A percentile compares a stretch with the other conserved stretches of the same genome.
These are phyloP conservation scores for Ladona fulva DNA, from an alignment of 1,140 invertebrate species.

Conservation along the genomic window DNA sequence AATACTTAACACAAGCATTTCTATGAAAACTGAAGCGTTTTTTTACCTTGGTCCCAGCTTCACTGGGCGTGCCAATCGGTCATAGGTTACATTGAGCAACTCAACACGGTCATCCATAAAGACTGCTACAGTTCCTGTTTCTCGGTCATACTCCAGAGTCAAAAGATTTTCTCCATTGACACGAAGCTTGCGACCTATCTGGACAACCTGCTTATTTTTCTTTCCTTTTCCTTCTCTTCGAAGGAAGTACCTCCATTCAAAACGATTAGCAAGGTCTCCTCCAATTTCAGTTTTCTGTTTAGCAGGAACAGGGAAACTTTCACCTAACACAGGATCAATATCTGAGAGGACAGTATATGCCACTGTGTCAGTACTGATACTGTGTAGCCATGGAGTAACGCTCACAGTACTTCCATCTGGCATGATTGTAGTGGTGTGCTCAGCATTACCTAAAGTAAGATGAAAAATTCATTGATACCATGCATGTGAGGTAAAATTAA, in stretches of 20 bases:
- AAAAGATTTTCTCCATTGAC: constrained; percentile 87
- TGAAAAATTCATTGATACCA: not conserved
- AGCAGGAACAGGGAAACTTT: constrained; percentile 82
- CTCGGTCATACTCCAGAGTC: constrained; percentile 85
- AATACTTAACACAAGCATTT: too few relatives aligned
- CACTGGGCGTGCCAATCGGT: constrained; percentile 77
- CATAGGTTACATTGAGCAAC: constrained; percentile 85
- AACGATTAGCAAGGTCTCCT: constrained; percentile 81
- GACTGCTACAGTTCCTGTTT: constrained; percentile 77
- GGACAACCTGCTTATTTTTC: constrained; percentile 55
- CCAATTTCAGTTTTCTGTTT: constrained; percentile 82
- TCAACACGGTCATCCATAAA: constrained; percentile 83
- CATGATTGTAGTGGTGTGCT: constrained; percentile 67
- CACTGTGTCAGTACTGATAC: constrained; percentile 74
- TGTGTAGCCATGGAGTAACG: constrained; percentile 71
- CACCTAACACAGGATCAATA: constrained; percentile 70
- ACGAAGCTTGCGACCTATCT: constrained; percentile 72
- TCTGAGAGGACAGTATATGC: constrained; percentile 75
- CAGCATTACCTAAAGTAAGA: constrained; percentile 50
- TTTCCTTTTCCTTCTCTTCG: constrained; percentile 45
- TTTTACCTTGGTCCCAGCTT: constrained; percentile 71
- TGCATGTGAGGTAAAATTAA: not conserved
- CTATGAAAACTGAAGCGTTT: not conserved
- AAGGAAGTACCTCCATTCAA: constrained; percentile 90
- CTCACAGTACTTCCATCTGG: constrained; percentile 71